A percentile compares a stretch with the other conserved stretches of the same genome.
Evolutionary conservation across 2,797 vertebrate species (phyloP).

Genomic region (Rhinella marina): DNA sequence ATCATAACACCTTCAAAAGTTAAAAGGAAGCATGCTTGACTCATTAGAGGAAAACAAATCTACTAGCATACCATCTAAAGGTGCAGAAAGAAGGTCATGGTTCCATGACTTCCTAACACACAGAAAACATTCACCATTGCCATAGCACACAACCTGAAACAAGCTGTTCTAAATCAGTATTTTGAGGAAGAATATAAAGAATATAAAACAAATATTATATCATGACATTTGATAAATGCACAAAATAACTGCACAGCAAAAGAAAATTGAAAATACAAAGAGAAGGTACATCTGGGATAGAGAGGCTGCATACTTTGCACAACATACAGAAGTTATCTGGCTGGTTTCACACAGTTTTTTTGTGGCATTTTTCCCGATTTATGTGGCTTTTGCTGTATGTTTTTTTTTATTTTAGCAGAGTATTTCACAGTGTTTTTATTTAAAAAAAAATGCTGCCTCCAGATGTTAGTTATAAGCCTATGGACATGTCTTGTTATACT

Average conservation of each 20-base stretch:
- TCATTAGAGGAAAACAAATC: neutral
- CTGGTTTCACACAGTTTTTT: no score
- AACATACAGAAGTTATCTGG: neutral
- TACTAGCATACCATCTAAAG: neutral
- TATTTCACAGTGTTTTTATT: no score
- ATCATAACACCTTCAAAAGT: neutral
- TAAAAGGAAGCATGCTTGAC: conserved; percentile 1
- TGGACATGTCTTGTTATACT: no score
- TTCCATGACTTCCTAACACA: conserved; percentile 9
- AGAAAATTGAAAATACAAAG: neutral
- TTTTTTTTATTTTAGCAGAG: no score
- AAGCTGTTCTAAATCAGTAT: conserved; percentile 7
- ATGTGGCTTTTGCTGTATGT: no score
- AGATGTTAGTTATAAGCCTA: no score
- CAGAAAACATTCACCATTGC: conserved; percentile 14
- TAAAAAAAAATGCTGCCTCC: no score
- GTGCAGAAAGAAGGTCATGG: conserved; percentile 31
- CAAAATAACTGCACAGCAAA: neutral
- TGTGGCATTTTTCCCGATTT: no score
- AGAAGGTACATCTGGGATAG: neutral
- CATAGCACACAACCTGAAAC: conserved; percentile 4
- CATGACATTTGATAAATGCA: neutral
- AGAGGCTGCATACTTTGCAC: neutral
- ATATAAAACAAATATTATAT: conserved; percentile 17
- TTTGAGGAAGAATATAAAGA: conserved; percentile 17